phyloP scores from a whole-genome alignment of 2,888 invertebrate genomes.

The Caradrina kadenii region DNA sequence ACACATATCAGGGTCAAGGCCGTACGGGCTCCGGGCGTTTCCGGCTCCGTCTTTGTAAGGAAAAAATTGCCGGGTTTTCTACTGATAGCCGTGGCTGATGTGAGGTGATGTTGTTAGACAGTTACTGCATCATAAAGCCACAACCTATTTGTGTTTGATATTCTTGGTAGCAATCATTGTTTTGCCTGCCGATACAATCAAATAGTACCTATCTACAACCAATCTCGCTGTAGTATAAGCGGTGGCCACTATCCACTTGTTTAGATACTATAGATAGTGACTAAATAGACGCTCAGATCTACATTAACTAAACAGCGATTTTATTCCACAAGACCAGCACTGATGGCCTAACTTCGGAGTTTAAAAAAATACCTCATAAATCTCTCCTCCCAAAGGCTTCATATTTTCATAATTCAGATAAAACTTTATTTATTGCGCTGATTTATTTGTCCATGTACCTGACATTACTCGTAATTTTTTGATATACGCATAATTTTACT shows the following conservation, averaged over 20 bases:
- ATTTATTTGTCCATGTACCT: constrained; percentile 77
- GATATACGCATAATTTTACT: constrained; percentile 44
- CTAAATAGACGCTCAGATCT: background rate
- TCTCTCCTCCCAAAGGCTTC: constrained; percentile 75
- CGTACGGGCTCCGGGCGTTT: background rate
- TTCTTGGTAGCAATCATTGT: background rate
- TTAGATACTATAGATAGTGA: background rate
- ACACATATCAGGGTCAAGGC: background rate
- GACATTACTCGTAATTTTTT: constrained; percentile 65
- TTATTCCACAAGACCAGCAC: constrained; percentile 19
- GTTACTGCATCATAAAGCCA: background rate
- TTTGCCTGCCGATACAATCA: background rate
- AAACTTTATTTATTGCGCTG: constrained; percentile 82
- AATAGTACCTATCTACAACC: background rate
- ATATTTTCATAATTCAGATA: constrained; percentile 77
- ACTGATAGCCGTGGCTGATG: too few relatives aligned
- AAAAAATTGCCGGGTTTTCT: background rate
- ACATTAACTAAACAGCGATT: constrained; percentile 12
- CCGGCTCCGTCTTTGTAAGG: background rate
- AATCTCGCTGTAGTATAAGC: background rate
- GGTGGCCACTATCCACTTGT: background rate
- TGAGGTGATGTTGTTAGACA: background rate
- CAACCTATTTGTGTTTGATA: background rate
- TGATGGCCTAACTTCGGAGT: constrained; percentile 65
- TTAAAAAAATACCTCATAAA: constrained; percentile 78